Evolutionary conservation across 2,113 vertebrate genomes (phyloP), one percentile per base, ranked within the genome.

Genomic region (Macrotis lagotis): DNA sequence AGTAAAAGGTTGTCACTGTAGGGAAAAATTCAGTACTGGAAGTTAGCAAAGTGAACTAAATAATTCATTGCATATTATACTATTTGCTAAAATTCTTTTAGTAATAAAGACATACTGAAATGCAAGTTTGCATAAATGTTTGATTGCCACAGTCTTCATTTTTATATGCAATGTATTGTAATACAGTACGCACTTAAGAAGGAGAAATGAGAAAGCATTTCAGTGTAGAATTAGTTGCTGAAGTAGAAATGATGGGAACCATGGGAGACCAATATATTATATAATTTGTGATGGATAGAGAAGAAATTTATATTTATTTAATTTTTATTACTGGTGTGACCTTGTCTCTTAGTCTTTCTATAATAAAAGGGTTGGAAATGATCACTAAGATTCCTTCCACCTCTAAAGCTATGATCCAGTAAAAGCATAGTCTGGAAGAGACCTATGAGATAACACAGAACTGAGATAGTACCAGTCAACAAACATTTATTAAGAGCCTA

Each of bases 61-160:
- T 97, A 96, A 97, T 97, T 97, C 90, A 97, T 97, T 96, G 59
- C 31, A 59, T 51, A 91, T 50, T 90, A 90, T 92, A 53, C 94
- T 98, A 97, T 91, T 97, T 98, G 96, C 95, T 92, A 92, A 97
- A 97, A 97, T 96, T 95, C 94, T 97, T 96, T 92, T 95, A 91
- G 95, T 88, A 92, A 97, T 96, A 96, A 97, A 93, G 92, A 96
- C 96, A 97, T 37, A 94, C 51, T 93, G 93, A 97, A 92, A 95
- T 98, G 96, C 95, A 97, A 97, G 93, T 92, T 91, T 92, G 51
- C 91, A 88, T 96, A 96, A 97, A 97, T 96, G 96, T 97, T 98
- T 98, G 93, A 97, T 53, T 47, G 51, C 55, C 0, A 0, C 90
- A 91, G 92, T 88, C 92, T 91, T 96, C 90, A 92, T 95, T 11